phyloP scores from a whole-genome alignment of 2,113 vertebrate species.

The Notiomystis cincta region DNA sequence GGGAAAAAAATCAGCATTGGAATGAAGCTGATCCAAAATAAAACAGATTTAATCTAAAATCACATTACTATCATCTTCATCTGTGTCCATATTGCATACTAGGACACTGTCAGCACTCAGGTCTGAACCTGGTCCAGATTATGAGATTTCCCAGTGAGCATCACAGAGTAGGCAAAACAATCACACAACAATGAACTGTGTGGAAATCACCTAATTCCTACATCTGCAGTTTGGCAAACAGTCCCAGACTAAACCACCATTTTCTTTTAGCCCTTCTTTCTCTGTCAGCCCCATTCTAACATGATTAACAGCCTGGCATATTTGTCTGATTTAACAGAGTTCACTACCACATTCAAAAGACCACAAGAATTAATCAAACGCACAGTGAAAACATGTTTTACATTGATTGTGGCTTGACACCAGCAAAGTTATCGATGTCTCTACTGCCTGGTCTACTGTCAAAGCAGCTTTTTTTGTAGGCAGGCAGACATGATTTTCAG shows the following conservation, averaged over 20 bases:
- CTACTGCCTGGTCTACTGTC: not conserved
- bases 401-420: not conserved
- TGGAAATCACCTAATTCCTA: not conserved
- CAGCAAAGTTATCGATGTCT: not conserved
- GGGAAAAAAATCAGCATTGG: not conserved
- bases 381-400: not conserved
- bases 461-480: not conserved
- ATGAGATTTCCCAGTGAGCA: conserved; percentile 12
- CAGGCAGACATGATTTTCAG: not conserved
- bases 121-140: not conserved
- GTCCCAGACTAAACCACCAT: not conserved
- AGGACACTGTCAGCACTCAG: not conserved
- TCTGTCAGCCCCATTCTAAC: not conserved
- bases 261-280: not conserved
- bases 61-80: not conserved
- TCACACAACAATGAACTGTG: not conserved
- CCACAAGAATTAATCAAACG: not conserved
- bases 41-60: not conserved
- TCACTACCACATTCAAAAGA: not conserved
- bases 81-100: not conserved
- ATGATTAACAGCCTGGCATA: not conserved
- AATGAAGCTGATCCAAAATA: not conserved
- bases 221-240: not conserved
- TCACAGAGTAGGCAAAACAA: not conserved
- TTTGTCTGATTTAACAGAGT: not conserved